These are phyloP conservation scores for Euura saliciscinereae DNA, from an alignment of 1,140 invertebrate genomes.

Conservation along the genomic window DNA sequence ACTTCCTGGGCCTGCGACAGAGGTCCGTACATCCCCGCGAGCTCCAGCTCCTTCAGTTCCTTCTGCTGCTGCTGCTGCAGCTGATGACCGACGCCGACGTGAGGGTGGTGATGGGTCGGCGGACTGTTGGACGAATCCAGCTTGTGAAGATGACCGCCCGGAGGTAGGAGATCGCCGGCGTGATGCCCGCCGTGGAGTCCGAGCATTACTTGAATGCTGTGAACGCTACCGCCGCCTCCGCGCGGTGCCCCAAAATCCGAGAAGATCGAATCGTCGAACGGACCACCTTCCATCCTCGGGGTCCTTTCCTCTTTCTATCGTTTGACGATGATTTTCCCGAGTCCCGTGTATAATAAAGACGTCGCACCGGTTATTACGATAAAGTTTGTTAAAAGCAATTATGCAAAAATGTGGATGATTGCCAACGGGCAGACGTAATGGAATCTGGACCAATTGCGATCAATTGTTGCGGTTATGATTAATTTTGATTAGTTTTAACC, in stretches of 20 bases:
- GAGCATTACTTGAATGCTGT: conserved; percentile 77
- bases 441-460: conserved; percentile 59
- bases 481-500: conserved; percentile 60
- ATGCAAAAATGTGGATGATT: conserved; percentile 35
- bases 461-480: conserved; percentile 60
- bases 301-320: neutral
- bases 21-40: conserved; percentile 55
- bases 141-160: conserved; percentile 58
- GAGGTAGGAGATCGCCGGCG: conserved; percentile 54
- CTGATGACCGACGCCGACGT: conserved; percentile 48
- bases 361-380: neutral
- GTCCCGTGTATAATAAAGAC: neutral
- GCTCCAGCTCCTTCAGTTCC: conserved; percentile 53
- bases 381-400: neutral
- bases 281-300: conserved; percentile 69
- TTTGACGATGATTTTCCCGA: neutral
- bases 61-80: conserved; percentile 49
- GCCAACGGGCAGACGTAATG: conserved; percentile 41
- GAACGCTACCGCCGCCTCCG: conserved; percentile 59
- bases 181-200: conserved; percentile 64
- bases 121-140: conserved; percentile 59
- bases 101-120: conserved; percentile 51
- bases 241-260: conserved; percentile 72
- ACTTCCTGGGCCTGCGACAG: conserved; percentile 53
- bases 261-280: conserved; percentile 79